A percentile compares a stretch with the other conserved stretches of the same genome.
phyloP scores from a whole-genome alignment of 2,888 invertebrate species.

The Rhagophthalmus giganteus region DNA sequence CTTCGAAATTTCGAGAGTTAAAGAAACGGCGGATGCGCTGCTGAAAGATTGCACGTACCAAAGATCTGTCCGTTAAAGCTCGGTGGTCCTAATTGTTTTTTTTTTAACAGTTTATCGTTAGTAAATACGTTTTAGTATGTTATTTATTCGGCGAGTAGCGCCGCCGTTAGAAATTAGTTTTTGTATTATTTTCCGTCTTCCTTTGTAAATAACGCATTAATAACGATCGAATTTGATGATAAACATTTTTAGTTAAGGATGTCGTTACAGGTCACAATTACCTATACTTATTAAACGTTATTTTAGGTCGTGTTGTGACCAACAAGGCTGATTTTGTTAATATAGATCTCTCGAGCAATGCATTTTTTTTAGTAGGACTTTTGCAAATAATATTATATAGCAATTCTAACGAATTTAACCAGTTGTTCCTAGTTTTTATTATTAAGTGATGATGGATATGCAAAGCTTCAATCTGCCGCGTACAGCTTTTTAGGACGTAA shows the following conservation, averaged over 20 bases:
- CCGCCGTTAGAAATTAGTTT: conserved; percentile 2
- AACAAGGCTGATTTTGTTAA: conserved; percentile 16
- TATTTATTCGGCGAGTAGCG: conserved; percentile 9
- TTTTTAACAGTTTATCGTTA: conserved; percentile 46
- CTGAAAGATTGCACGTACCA: conserved; percentile 34
- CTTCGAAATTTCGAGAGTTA: no score
- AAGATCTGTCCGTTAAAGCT: conserved; percentile 33
- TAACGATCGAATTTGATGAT: conserved; percentile 1
- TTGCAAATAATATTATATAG: conserved; percentile 12
- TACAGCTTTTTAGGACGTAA: no score
- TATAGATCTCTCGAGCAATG: conserved; percentile 21
- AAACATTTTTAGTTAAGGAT: conserved; percentile 4
- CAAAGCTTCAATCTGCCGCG: background rate
- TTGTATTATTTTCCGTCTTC: conserved; percentile 5
- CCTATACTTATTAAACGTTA: no score
- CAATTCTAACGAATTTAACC: conserved; percentile 12
- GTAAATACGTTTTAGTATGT: conserved; percentile 54
- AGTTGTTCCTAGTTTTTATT: conserved; percentile 15
- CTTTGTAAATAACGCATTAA: conserved; percentile 5
- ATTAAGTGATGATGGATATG: conserved; percentile 1
- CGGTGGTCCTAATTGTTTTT: conserved; percentile 35
- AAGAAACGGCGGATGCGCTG: no score
- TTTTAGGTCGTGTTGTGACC: conserved; percentile 3
- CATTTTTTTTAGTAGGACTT: conserved; percentile 17
- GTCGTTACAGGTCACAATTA: background rate